These are phyloP conservation scores for Coenonympha glycerion DNA, from an alignment of 2,888 invertebrate genomes.

Conservation along the genomic window DNA sequence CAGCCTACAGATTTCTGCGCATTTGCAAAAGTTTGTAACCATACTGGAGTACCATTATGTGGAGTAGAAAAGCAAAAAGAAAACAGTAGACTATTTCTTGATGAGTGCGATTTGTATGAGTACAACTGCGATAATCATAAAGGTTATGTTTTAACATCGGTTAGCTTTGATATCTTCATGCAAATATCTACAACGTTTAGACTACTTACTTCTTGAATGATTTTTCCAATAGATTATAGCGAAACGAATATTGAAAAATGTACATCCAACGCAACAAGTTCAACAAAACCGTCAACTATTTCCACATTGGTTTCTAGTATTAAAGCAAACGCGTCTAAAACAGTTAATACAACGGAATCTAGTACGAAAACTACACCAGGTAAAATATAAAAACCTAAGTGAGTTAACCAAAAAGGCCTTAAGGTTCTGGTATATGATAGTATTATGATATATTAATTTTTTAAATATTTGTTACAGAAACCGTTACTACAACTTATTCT, in stretches of 20 bases:
- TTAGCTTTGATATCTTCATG: not conserved
- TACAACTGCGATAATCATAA: constrained; percentile 48
- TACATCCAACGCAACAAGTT: not conserved
- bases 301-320: not conserved
- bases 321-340: not conserved
- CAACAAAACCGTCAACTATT: not conserved
- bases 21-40: constrained; percentile 46
- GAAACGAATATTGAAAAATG: not conserved
- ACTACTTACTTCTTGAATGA: not conserved
- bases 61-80: constrained; percentile 34
- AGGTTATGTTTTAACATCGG: constrained; percentile 33
- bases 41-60: constrained; percentile 45
- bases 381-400: not conserved
- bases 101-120: constrained; percentile 53
- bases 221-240: constrained; percentile 1
- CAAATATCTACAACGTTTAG: not conserved
- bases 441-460: not conserved
- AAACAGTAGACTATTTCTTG: constrained; percentile 41
- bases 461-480: not conserved
- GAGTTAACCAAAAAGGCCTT: not conserved
- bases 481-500: not conserved
- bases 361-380: not conserved
- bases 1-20: constrained; percentile 43
- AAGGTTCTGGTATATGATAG: not conserved
- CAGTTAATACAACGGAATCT: not conserved